These are phyloP conservation scores for Cydia strobilella DNA, from an alignment of 1,140 invertebrate genomes.

Conservation along the genomic window DNA sequence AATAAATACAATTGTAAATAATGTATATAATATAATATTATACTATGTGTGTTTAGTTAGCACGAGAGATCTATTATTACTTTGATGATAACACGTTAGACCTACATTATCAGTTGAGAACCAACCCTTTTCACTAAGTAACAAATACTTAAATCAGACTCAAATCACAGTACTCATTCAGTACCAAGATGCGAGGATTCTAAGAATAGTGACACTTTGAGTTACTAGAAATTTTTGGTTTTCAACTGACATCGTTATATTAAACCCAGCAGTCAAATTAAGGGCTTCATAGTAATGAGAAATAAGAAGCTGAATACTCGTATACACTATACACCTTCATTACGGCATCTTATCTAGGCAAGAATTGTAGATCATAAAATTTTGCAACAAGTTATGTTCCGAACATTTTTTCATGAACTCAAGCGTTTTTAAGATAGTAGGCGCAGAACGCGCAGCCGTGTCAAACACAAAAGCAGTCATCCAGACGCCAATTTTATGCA, in stretches of 20 bases:
- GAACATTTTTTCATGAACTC: too few species aligned
- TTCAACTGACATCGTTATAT: not conserved
- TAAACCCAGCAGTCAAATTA: too few species aligned
- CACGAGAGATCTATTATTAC: conserved; percentile 38
- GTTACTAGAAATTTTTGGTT: not conserved
- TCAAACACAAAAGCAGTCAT: too few species aligned
- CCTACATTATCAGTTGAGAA: not conserved
- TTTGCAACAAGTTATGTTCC: too few species aligned
- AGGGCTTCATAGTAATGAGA: too few species aligned
- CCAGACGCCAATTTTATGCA: too few species aligned
- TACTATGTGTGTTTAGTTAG: conserved; percentile 41
- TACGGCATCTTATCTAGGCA: too few species aligned
- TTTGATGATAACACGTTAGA: conserved; percentile 34
- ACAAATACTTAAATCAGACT: not conserved
- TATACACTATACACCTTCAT: too few species aligned
- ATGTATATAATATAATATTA: conserved; percentile 56
- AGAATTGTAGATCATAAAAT: too few species aligned
- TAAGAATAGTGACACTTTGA: not conserved
- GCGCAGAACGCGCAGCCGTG: too few species aligned
- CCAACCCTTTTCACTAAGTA: not conserved
- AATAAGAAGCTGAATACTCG: too few species aligned
- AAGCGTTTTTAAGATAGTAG: too few species aligned
- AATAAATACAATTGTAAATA: conserved; percentile 53
- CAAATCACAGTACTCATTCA: not conserved
- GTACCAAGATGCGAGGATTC: not conserved